phyloP scores from a whole-genome alignment of 2,888 invertebrate genomes.

The Oligia fasciuncula region DNA sequence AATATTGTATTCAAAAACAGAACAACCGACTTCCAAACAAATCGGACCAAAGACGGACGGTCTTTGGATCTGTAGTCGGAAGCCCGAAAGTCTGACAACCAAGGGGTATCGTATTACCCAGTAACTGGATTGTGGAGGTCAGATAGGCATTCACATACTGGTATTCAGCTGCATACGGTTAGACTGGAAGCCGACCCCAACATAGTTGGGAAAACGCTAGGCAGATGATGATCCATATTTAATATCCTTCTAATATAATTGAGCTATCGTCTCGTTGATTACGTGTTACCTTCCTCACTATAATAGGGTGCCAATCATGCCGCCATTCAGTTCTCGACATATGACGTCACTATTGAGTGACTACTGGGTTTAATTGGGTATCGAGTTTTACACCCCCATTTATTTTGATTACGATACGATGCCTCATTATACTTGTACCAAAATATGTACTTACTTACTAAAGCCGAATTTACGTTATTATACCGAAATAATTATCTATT shows the following conservation, averaged over 20 bases:
- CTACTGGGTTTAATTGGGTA: background rate
- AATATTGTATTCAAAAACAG: background rate
- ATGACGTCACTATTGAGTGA: background rate
- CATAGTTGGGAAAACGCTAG: too few relatives aligned
- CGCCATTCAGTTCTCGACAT: background rate
- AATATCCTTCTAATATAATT: background rate
- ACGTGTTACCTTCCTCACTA: background rate
- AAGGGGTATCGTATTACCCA: too few relatives aligned
- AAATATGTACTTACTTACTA: background rate
- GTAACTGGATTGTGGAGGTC: too few relatives aligned
- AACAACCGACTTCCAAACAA: background rate
- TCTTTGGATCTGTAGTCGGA: too few relatives aligned
- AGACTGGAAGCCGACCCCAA: too few relatives aligned
- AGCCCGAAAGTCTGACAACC: too few relatives aligned
- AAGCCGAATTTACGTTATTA: background rate
- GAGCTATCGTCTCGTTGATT: constrained; percentile 1
- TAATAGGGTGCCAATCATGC: background rate
- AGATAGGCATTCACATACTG: too few relatives aligned
- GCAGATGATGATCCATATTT: background rate
- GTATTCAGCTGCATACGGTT: too few relatives aligned
- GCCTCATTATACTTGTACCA: background rate
- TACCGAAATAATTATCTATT: background rate
- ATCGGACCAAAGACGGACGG: too few relatives aligned
- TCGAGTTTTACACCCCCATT: background rate
- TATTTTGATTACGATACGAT: too few relatives aligned